Base-by-base conservation (phyloP, 2,888 invertebrate species). In the Morpho achilles region DNA sequence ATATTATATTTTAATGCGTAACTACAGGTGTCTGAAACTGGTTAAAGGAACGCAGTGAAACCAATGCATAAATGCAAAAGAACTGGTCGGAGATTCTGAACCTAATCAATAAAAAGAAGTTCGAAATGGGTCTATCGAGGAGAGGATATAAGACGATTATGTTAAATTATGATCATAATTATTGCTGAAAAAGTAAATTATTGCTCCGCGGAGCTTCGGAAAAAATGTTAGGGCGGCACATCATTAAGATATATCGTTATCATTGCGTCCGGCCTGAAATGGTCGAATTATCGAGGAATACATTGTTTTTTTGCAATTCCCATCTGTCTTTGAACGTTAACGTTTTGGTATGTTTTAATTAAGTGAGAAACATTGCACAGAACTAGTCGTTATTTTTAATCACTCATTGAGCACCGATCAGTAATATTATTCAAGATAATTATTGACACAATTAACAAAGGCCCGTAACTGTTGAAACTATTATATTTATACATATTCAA, bases 311-410 rank as follows among this genome's bases (percentile, higher is more conserved):
- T 84, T 84, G 74, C 74, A 60, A 22, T 49, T 43, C 60, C 67
- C 86, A 84, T 82, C 82, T 85, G 84, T 80, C 74, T 70, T 70
- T 64, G 59, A 64, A 59, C 64, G 60, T 63, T 66, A 71, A 74
- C 71, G 69, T 71, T 72, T 70, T 68, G 76, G 77, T 76, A 82
- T 80, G 77, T 74, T 76, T 77, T 84, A 83, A 85, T 85, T 84
- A 81, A 82, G 83, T 82, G 80, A 80, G 82, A 83, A 82, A 79
- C 75, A 76, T 74, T 67, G 73, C 70, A 68, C 70, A 67, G 65
- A 69, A 71, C 72, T 70, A 67, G 69, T 69, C 74, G 70, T 80
- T 80, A 77, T 71, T 78, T 67, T 74, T 77, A 77, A 80, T 82
- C 77, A 76, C 59, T 64, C 59, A 67, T 68, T 63, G 60, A 66